Base-by-base conservation (phyloP, 2,797 vertebrate genomes). In the Cryptoprocta ferox region DNA sequence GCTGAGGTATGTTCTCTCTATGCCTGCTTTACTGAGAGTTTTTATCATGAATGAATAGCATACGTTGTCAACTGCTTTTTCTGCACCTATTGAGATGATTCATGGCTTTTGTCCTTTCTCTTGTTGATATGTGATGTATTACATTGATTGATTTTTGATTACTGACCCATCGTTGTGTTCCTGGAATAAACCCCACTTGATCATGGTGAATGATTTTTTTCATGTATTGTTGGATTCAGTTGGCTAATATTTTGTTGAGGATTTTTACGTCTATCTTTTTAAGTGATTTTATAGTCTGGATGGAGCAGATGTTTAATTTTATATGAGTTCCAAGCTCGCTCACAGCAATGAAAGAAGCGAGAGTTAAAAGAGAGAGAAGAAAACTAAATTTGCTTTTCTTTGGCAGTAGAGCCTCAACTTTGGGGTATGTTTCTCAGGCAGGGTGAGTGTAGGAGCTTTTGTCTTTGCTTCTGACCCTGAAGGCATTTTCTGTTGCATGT, bases 261-360 rank as follows among this genome's bases (percentile, higher is more conserved):
- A 18, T 45, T 45, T 75, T 30, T 28, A 26, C 42, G 32, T 75
- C 70, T 42, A 8, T 28, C 28, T 32, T 75, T 75, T 75, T 45
- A 75, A 75, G 71, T 45, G 65, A 30, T 61, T 80, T 94, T 61
- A 48, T 16, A 71, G 35, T 63, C 63, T 80, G 61, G 16, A 14
- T 89, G 56, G 59, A 65, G 65, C 84, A 86, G 91, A 18, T 83
- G 59, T 63, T 73, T 78, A 59, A 65, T 85, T 93, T 85, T 82
- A 10, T 84, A 11, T 78, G 61, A 26, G 12, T 63, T 89, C 59
- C n/a, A 35, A 30, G 30, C 26, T 68, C 78, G 39, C 39, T 85
- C 28, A 37, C 21, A 45, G 63, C 48, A 50, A 37, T 30, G 11
- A 82, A 75, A 65, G 71, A 5, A 91, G 81, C 92, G 81, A 82